Percentiles rank a stretch among this genome's conserved stretches.
These are phyloP conservation scores for Arctocebus calabarensis DNA, from an alignment of 2,797 vertebrate genomes.

Conservation along the genomic window DNA sequence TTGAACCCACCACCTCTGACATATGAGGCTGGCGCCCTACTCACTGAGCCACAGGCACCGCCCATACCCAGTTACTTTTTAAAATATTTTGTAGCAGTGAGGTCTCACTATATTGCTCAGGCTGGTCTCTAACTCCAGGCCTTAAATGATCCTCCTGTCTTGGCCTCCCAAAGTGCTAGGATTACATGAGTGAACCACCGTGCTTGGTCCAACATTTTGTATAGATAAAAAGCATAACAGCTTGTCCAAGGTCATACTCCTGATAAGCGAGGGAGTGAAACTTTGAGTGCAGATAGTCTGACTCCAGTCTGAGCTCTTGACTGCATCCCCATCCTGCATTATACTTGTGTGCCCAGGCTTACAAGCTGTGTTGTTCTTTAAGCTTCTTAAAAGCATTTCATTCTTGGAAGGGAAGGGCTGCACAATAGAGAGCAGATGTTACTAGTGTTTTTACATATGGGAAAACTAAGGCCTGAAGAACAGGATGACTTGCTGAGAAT, in stretches of 20 bases:
- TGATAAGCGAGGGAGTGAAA: neutral
- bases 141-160: neutral
- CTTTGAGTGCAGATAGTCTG: neutral
- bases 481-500: neutral
- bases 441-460: neutral
- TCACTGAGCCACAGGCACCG: no score
- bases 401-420: neutral
- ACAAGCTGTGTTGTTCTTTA: neutral
- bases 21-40: no score
- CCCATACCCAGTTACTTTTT: neutral
- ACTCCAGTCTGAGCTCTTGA: neutral
- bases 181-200: neutral
- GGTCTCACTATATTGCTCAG: neutral
- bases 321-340: neutral
- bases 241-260: neutral
- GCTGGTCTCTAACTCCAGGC: neutral
- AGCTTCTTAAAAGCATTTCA: neutral
- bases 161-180: neutral
- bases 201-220: neutral
- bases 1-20: no score
- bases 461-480: neutral
- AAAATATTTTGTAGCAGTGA: neutral
- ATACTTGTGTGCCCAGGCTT: no score
- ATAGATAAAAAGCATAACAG: neutral
- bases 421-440: neutral